Evolutionary conservation across 2,113 vertebrate species (phyloP), one percentile per base, ranked within the genome.

Genomic region (Polypterus senegalus): DNA sequence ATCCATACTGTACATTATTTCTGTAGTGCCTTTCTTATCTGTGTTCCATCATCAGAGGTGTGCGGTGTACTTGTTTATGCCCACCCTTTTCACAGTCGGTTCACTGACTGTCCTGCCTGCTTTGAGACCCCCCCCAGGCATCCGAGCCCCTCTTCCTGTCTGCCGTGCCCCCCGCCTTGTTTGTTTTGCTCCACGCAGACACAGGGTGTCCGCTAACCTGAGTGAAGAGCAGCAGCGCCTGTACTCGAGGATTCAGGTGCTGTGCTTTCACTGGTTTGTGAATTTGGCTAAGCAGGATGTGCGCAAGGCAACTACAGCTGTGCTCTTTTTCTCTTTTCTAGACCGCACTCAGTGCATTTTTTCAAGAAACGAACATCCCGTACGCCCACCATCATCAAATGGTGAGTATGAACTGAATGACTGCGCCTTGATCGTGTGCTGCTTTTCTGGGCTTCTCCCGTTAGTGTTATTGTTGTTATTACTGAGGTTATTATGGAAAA

Each of bases 311-410:
- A 27, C 27, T 27, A 27, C 27, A 27, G 27, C 27, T 27, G 27
- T 49, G 71, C 9, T 76, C 54, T 73, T 72, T 71, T 66, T 52
- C 68, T 56, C 44, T 11, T 45, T 78, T 71, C 3, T 79, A 97
- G 94, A 94, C 94, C 62, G 94, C 94, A 61, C 92, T 98, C 77
- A 98, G 94, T 90, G 92, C 89, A 80, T 98, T 98, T 83, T 98
- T 98, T 77, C 94, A 97, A 88, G 94, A 98, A 87, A 91, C 94
- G 70, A 97, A 91, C 82, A 92, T 95, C 74, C 93, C 93, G 69
- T 94, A 94, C 76, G 91, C 89, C 75, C 94, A 97, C 87, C 90
- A 89, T 81, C 93, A 97, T 88, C 94, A 98, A 85, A 96, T 97
- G 94, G 94, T 98, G 87, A 96, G 94, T 88, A 68, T 57, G 54